A percentile compares a stretch with the other conserved stretches of the same genome.
These are phyloP conservation scores for Melanargia galathea DNA, from an alignment of 2,888 invertebrate genomes.

Conservation along the genomic window DNA sequence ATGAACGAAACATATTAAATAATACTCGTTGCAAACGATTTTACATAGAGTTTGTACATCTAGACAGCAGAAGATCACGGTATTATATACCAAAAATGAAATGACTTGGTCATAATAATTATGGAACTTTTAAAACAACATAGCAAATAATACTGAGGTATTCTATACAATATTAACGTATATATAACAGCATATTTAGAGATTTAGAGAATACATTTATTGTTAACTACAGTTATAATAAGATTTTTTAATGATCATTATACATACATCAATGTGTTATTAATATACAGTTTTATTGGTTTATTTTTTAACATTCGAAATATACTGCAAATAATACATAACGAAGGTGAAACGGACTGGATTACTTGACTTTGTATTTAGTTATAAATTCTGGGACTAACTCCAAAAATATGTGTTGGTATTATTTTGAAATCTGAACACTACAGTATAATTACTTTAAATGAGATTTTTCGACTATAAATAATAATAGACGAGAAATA, in stretches of 20 bases:
- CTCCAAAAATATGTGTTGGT: background rate
- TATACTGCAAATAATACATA: conserved; percentile 8
- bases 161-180: conserved; percentile 27
- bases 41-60: conserved; percentile 61
- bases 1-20: conserved; percentile 59
- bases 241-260: background rate
- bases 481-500: too few species aligned
- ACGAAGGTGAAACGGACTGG: too few species aligned
- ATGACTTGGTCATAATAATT: conserved; percentile 37
- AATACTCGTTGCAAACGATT: conserved; percentile 65
- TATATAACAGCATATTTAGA: conserved; percentile 9
- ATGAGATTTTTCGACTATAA: too few species aligned
- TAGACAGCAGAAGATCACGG: conserved; percentile 53
- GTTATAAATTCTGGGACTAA: background rate
- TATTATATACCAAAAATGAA: conserved; percentile 42
- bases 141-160: conserved; percentile 44
- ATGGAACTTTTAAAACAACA: conserved; percentile 30
- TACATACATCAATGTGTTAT: background rate
- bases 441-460: too few species aligned
- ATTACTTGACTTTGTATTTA: too few species aligned
- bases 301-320: background rate
- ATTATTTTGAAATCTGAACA: too few species aligned
- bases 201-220: conserved; percentile 11
- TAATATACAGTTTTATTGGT: background rate
- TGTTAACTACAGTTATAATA: conserved; percentile 1